Evolutionary conservation across 1,140 invertebrate species (phyloP).

Genomic region (Lordiphosa clarofinis): DNA sequence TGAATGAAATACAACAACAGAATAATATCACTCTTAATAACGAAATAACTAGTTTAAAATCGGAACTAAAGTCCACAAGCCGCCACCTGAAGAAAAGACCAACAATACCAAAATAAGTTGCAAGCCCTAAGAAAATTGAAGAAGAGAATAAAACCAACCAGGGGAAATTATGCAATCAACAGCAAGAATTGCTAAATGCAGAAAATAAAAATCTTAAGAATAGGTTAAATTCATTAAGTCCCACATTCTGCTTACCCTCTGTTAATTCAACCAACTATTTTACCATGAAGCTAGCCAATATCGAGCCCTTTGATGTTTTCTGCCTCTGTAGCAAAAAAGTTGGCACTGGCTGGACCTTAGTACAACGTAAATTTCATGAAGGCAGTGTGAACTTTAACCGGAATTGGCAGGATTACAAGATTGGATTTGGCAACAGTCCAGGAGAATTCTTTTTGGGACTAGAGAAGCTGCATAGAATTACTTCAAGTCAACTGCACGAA

Average conservation of each 20-base stretch:
- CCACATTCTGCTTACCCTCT: neutral
- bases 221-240: neutral
- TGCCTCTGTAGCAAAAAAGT: no score
- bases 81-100: no score
- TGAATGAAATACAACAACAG: no score
- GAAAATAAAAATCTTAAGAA: no score
- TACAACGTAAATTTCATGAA: neutral
- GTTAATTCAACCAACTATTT: neutral
- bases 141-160: no score
- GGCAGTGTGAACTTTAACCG: neutral
- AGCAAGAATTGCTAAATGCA: no score
- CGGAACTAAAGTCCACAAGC: no score
- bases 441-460: conserved; percentile 7
- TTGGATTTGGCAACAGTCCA: neutral
- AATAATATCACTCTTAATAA: no score
- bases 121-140: no score
- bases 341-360: neutral
- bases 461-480: conserved; percentile 10
- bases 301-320: neutral
- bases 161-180: no score
- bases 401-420: neutral
- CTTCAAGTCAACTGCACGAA: neutral
- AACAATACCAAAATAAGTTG: no score
- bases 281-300: neutral
- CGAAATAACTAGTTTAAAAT: no score